These are phyloP conservation scores for Pygmarrhopalites habei DNA, from an alignment of 1,140 invertebrate species.

Conservation along the genomic window DNA sequence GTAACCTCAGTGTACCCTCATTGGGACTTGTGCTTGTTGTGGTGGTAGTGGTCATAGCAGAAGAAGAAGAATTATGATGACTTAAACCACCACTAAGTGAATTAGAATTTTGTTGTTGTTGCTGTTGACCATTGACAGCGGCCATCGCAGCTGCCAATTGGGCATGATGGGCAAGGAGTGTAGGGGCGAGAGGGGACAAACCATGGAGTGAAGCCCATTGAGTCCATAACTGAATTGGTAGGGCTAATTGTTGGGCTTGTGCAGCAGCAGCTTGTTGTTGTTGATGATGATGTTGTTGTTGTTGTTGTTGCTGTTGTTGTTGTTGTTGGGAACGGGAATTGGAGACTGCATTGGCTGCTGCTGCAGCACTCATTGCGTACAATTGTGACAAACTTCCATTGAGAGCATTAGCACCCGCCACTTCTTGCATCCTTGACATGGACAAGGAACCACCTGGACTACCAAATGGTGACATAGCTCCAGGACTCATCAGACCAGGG, in stretches of 20 bases:
- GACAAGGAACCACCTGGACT: slow-evolving; percentile 27
- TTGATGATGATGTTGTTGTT: background rate
- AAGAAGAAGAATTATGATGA: slow-evolving; percentile 47
- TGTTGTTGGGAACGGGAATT: slow-evolving; percentile 10
- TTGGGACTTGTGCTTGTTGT: slow-evolving; percentile 47
- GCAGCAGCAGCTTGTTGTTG: background rate
- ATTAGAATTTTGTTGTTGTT: slow-evolving; percentile 5
- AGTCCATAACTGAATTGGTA: slow-evolving; percentile 43
- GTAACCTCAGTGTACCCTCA: slow-evolving; percentile 44
- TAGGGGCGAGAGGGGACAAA: slow-evolving; percentile 32
- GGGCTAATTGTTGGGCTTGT: slow-evolving; percentile 29
- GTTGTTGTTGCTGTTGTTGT: background rate
- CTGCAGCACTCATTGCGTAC: slow-evolving; percentile 39
- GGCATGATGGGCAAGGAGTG: slow-evolving; percentile 37
- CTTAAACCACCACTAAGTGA: slow-evolving; percentile 48
- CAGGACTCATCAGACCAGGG: slow-evolving; percentile 15
- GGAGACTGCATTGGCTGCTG: slow-evolving; percentile 9
- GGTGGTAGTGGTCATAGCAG: slow-evolving; percentile 51
- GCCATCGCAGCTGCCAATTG: slow-evolving; percentile 36
- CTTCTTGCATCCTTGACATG: slow-evolving; percentile 30
- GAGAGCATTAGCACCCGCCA: slow-evolving; percentile 38
- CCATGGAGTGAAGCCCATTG: slow-evolving; percentile 44
- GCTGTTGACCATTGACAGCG: slow-evolving; percentile 5
- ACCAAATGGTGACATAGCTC: slow-evolving; percentile 22
- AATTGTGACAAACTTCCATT: slow-evolving; percentile 39